Evolutionary conservation across 2,888 invertebrate genomes (phyloP).

Genomic region (Nomada ruficornis): DNA sequence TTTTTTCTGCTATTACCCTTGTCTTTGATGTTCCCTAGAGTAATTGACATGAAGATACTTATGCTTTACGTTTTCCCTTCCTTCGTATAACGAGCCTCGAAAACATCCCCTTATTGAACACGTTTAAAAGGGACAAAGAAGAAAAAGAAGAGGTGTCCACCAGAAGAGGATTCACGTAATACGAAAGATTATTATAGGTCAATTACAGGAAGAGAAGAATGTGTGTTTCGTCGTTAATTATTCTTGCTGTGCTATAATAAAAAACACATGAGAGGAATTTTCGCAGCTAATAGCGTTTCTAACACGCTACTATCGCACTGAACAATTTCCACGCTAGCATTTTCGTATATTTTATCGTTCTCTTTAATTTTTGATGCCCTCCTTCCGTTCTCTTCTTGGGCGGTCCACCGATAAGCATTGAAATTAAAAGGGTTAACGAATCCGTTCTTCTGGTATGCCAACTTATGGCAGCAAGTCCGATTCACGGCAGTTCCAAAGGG

Average conservation of each 20-base stretch:
- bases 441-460: background rate
- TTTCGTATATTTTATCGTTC: background rate
- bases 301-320: background rate
- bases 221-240: no score
- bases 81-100: constrained; percentile 12
- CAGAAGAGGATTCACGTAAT: background rate
- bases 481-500: background rate
- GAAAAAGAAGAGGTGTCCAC: background rate
- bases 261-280: background rate
- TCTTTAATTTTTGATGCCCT: constrained; percentile 1
- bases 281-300: background rate
- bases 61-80: constrained; percentile 84
- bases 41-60: constrained; percentile 93
- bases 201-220: background rate
- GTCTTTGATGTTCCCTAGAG: constrained; percentile 90
- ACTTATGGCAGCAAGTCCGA: background rate
- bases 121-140: background rate
- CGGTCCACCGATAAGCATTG: constrained; percentile 44
- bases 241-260: no score
- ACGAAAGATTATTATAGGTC: no score
- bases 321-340: background rate
- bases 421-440: background rate
- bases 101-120: constrained; percentile 8
- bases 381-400: constrained; percentile 7
- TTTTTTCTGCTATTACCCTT: constrained; percentile 57